Percentiles rank a stretch among this genome's conserved stretches.
Evolutionary conservation across 2,888 invertebrate genomes (phyloP).

Genomic region (Amiota communis): DNA sequence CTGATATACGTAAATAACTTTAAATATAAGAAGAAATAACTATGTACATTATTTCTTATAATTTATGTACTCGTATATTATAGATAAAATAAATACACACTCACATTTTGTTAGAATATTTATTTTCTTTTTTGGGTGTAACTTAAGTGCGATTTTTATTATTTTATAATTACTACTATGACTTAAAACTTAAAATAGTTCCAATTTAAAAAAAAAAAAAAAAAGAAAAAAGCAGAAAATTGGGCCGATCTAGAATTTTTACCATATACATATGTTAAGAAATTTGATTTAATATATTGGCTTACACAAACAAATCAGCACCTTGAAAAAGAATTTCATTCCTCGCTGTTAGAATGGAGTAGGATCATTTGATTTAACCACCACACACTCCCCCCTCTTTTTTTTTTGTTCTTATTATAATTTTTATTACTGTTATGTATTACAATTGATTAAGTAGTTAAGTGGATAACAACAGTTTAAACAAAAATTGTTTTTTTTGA

Average conservation of each 20-base stretch:
- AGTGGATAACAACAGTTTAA: too few species aligned
- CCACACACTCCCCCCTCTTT: too few species aligned
- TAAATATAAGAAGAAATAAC: neutral
- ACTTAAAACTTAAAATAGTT: constrained; percentile 31
- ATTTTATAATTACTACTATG: constrained; percentile 33
- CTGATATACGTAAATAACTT: too few species aligned
- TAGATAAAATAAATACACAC: neutral
- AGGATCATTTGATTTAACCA: constrained; percentile 45
- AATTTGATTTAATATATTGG: too few species aligned
- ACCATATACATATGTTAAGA: too few species aligned
- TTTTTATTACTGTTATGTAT: constrained; percentile 18
- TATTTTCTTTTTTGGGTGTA: constrained; percentile 64
- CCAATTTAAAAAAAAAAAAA: constrained; percentile 35
- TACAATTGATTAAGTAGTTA: neutral
- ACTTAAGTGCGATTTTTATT: constrained; percentile 59
- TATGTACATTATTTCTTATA: neutral
- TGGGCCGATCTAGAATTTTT: constrained; percentile 66
- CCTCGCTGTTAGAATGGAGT: constrained; percentile 45
- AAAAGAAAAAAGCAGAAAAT: constrained; percentile 66
- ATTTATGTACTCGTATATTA: too few species aligned
- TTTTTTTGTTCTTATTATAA: constrained; percentile 29
- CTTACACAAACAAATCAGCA: constrained; percentile 27
- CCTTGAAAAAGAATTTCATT: constrained; percentile 71
- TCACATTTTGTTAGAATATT: neutral
- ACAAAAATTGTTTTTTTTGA: too few species aligned